Evolutionary conservation across 2,888 invertebrate species (phyloP), one percentile per base, ranked within the genome.

Genomic region (Harpalus rubripes): DNA sequence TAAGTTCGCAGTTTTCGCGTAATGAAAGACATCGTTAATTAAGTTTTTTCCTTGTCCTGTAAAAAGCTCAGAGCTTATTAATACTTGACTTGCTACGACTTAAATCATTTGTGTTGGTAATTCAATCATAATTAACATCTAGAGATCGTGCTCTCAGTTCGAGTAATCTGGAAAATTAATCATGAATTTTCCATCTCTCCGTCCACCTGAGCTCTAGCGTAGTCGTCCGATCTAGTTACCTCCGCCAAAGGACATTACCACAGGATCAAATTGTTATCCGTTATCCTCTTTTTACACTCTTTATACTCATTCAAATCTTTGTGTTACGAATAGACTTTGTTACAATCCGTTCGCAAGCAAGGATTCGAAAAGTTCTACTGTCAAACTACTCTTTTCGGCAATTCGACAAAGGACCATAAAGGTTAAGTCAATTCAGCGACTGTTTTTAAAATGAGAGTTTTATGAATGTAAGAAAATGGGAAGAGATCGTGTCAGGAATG

Each of bases 61-160:
- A 22, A 81, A 81, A 44, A 81, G 65, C 52, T 81, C 15, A 26
- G 26, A 63, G 81, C 81, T 68, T 68, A 81, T 81, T 81, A 65
- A 81, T 81, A 81, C 52, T 65, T 81, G 52, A 81, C 68, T 81
- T 81, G 68, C 68, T 63, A 18, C 44, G 81, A 81, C 81, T 74
- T 81, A 81, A 68, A 81, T 81, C 81, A 81, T 81, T 81, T 81
- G 68, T 81, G 63, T 81, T 68, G 65, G 26, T 65, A 81, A 81
- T 81, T 81, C 68, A 65, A 65, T 81, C 81, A 68, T 81, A 81
- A 81, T 81, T 81, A 81, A 81, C 68, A 81, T 81, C 68, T 56
- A 56, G 65, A 68, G 44, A 65, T 74, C 52, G 52, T 18, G 22
- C 41, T 15, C 39, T 80, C 16, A 52, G n/a, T 65, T 65, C 52